Evolutionary conservation across 2,113 vertebrate species (phyloP).

Genomic region (Tragelaphus strepsiceros): DNA sequence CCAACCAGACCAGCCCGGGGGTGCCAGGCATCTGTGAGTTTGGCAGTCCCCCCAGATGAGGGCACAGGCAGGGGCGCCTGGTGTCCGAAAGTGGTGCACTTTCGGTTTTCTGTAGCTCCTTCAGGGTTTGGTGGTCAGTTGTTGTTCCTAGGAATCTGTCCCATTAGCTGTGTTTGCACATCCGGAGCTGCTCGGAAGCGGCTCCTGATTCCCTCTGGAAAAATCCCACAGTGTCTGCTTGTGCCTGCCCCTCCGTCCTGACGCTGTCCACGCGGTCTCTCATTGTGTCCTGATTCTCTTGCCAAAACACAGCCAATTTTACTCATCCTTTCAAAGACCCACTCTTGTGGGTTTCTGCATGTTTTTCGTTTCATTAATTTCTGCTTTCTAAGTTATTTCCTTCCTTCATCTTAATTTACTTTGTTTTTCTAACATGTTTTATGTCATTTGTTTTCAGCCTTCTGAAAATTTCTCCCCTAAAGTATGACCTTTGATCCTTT

Average conservation of each 20-base stretch:
- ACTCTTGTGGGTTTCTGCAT: background rate
- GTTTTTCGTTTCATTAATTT: background rate
- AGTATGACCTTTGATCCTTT: background rate
- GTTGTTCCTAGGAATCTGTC: background rate
- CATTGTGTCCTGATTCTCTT: too few relatives aligned
- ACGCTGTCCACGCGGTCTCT: rapidly evolving
- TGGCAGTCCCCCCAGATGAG: background rate
- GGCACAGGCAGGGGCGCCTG: background rate
- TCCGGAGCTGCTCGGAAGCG: background rate
- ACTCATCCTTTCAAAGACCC: background rate
- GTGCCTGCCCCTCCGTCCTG: rapidly evolving
- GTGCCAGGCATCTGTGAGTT: background rate
- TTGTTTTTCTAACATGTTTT: background rate
- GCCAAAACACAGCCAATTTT: background rate
- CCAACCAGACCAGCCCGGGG: background rate
- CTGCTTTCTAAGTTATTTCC: background rate
- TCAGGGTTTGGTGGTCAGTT: background rate
- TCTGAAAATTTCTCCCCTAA: background rate
- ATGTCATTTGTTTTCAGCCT: background rate
- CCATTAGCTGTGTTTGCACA: too few relatives aligned
- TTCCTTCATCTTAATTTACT: background rate
- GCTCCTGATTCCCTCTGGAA: too few relatives aligned
- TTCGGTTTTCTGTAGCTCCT: background rate
- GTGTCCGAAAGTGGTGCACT: too few relatives aligned
- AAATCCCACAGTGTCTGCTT: rapidly evolving